A percentile compares a stretch with the other conserved stretches of the same genome.
These are phyloP conservation scores for Aramus guarauna DNA, from an alignment of 2,113 vertebrate genomes.

Conservation along the genomic window DNA sequence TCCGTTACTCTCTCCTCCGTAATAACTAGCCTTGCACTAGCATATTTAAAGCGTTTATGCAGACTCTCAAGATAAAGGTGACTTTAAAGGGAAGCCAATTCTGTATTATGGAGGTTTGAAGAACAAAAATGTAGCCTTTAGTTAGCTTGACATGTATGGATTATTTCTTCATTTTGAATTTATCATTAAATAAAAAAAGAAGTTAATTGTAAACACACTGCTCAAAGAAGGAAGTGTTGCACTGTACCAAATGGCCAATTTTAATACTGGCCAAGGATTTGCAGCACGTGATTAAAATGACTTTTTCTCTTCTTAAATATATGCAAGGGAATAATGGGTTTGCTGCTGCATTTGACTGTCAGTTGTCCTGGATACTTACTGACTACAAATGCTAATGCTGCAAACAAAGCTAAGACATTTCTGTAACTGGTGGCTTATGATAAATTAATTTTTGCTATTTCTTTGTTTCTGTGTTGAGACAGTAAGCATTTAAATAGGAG, in stretches of 20 bases:
- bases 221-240: neutral
- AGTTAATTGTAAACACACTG: neutral
- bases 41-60: neutral
- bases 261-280: neutral
- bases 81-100: neutral
- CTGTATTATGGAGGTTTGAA: neutral
- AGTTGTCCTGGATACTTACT: slow-evolving; percentile 43
- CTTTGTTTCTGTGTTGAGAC: neutral
- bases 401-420: neutral
- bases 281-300: neutral
- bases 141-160: neutral
- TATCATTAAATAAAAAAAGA: neutral
- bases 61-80: neutral
- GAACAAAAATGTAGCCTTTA: neutral
- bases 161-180: neutral
- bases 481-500: neutral
- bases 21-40: neutral
- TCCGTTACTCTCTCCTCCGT: neutral
- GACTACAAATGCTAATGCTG: neutral
- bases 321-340: neutral
- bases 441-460: neutral
- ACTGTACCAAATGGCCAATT: neutral
- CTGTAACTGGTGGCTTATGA: neutral
- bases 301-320: neutral
- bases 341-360: slow-evolving; percentile 31